A percentile compares a stretch with the other conserved stretches of the same genome.
phyloP scores from a whole-genome alignment of 2,113 vertebrate genomes.

The Rhinichthys klamathensis region DNA sequence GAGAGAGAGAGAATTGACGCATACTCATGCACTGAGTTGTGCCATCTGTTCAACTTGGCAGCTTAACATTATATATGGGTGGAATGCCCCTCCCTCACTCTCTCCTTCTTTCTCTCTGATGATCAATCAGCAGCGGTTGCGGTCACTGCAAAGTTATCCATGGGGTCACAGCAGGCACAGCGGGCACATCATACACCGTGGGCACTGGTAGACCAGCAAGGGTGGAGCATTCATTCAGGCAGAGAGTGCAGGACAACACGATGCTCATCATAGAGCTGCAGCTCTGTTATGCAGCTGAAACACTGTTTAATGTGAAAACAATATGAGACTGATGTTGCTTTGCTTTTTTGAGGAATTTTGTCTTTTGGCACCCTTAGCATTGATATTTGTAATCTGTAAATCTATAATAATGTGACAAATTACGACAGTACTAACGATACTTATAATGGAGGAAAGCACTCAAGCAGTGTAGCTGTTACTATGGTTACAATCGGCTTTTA shows the following conservation, averaged over 20 bases:
- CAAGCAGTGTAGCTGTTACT: neutral
- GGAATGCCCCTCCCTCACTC: constrained; percentile 20
- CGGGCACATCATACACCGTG: constrained; percentile 8
- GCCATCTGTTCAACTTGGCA: constrained; percentile 57
- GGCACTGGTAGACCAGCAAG: constrained; percentile 1
- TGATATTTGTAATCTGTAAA: neutral
- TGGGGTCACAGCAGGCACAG: constrained; percentile 34
- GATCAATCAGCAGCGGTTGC: constrained; percentile 47
- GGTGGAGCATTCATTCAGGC: neutral
- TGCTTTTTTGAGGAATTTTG: neutral
- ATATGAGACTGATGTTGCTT: neutral
- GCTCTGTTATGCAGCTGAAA: neutral
- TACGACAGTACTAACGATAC: neutral
- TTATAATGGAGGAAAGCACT: neutral
- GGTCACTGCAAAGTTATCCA: constrained; percentile 39
- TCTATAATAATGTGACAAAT: neutral
- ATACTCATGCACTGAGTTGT: constrained; percentile 33
- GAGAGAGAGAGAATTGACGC: neutral
- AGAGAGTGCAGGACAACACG: neutral
- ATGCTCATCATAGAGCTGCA: neutral
- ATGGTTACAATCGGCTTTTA: neutral
- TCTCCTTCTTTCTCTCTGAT: constrained; percentile 39
- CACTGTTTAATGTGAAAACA: neutral
- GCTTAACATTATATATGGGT: constrained; percentile 41
- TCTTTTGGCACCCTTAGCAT: neutral